Evolutionary conservation across 1,140 invertebrate species (phyloP).

Genomic region (Diplogasteroides magnus): DNA sequence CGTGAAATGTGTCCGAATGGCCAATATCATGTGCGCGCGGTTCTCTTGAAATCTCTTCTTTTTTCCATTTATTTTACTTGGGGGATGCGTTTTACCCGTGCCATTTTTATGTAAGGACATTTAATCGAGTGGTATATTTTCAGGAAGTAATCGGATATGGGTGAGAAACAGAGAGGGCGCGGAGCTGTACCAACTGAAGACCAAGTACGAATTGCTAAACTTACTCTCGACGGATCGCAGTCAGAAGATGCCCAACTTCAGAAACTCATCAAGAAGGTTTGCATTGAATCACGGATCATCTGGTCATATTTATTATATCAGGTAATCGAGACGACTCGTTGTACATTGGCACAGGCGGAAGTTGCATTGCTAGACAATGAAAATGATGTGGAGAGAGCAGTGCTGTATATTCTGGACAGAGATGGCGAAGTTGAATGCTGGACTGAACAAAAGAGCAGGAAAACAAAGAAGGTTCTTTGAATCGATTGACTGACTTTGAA

Average conservation of each 20-base stretch:
- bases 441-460: slow-evolving; percentile 29
- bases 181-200: not conserved
- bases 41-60: too few species aligned
- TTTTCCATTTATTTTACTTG: too few species aligned
- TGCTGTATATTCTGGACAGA: slow-evolving; percentile 21
- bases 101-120: too few species aligned
- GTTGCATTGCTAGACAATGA: slow-evolving; percentile 23
- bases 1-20: too few species aligned
- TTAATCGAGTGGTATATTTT: not conserved
- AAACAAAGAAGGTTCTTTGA: slow-evolving; percentile 17
- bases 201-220: not conserved
- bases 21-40: too few species aligned
- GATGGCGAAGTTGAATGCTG: slow-evolving; percentile 21
- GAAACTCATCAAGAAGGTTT: slow-evolving; percentile 21
- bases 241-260: slow-evolving; percentile 7
- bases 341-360: slow-evolving; percentile 23
- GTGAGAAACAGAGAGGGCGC: not conserved
- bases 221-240: not conserved
- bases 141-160: too few species aligned
- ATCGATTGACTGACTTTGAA: not conserved
- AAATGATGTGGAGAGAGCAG: slow-evolving; percentile 16
- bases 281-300: not conserved
- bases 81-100: too few species aligned
- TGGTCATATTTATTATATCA: not conserved
- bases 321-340: slow-evolving; percentile 29